Base-by-base conservation (phyloP, 2,888 invertebrate species). In the Drosophila basisetae region DNA sequence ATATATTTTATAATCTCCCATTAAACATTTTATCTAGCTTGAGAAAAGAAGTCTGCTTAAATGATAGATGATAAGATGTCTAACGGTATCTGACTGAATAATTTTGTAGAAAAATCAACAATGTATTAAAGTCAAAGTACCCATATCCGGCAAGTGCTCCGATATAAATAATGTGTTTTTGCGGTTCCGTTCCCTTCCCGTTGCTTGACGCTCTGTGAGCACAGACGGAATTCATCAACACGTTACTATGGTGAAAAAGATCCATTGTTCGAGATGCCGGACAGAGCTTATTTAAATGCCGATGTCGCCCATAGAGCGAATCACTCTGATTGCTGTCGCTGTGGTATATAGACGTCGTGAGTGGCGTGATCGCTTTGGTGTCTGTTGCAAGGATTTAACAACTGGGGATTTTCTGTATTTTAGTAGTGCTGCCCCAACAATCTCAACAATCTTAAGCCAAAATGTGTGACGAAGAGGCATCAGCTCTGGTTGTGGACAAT, bases 401-500 rank as follows among this genome's bases (percentile, higher is more conserved):
- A 58, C 2, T 70, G 30, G 28, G 43, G 13, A 16, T 28, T 58
- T 59, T 28, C 66, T 47, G 53, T 65, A 59, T 64, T 22, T 72
- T 79, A 77, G 18, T 59, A 83, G 89, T 88, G 78, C 65, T 76
- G 72, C 69, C 74, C 69, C 61, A 52, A 76, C 35, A 61, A 64
- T 37, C 28, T 55, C 50, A 65, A 68, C 69, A 67, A 68, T 25
- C 68, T 54, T 53, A 74, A 73, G 64, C 61, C 94, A 95, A 94
- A 94, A 97, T 97, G 97, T 97, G 96, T 95, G 97, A 97, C 96
- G 97, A 97, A 94, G 97, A 97, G 96, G 97, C 97, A 94, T 97
- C 97, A 94, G 97, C 97, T 94, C 95, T 97, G 94, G 97, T 97
- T 92, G 97, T 97, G 92, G 98, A 98, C 96, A 98, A 98, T 96